Base-by-base conservation (phyloP, 1,140 invertebrate species). In the Cyclina sinensis region DNA sequence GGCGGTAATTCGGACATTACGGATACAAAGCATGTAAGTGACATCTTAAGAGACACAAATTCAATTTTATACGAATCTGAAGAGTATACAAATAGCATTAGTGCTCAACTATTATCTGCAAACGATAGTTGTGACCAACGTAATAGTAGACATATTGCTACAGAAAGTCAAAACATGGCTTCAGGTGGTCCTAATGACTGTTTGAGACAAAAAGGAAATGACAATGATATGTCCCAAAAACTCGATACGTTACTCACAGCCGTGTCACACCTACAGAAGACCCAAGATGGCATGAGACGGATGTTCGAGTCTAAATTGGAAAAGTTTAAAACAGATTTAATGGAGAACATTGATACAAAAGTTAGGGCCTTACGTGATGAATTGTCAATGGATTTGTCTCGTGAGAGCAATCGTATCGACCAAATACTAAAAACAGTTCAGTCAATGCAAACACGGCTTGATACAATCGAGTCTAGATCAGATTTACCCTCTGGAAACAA, bases 241-340 rank as follows among this genome's bases (percentile, higher is more conserved):
- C 43, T 78, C 21, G 84, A 86, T 78, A 86, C 84, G 16, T 78
- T 78, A 35, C 57, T 86, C 4, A 65, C 39, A 5, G 74, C 35
- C 4, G 73, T 78, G 24, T 39, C 39, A 39, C 70, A 76, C 1
- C 32, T 78, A 16, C 57, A 86, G 59, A 65, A 65, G 24, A 86
- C 39, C 30, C 84, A 86, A 79, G 83, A 85, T 35, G 39, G 74
- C 30, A 86, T 78, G 84, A 79, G 74, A 76, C 68, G 68, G 1
- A 86, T 86, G 70, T 86, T 86, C 21, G 84, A 79, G 27, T 86
- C 84, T 11, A 86, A 86, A 48, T 39, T 79, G n/a, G 84, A 79
- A n/a, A 86, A 86, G 74, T 27, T 86, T 12, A 86, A 46, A 62
- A 59, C 83, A 4, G 83, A 86, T 62, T 62, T 74, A 30, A 78